A percentile compares a stretch with the other conserved stretches of the same genome.
These are phyloP conservation scores for Phortica okadai DNA, from an alignment of 2,888 invertebrate species.

Conservation along the genomic window DNA sequence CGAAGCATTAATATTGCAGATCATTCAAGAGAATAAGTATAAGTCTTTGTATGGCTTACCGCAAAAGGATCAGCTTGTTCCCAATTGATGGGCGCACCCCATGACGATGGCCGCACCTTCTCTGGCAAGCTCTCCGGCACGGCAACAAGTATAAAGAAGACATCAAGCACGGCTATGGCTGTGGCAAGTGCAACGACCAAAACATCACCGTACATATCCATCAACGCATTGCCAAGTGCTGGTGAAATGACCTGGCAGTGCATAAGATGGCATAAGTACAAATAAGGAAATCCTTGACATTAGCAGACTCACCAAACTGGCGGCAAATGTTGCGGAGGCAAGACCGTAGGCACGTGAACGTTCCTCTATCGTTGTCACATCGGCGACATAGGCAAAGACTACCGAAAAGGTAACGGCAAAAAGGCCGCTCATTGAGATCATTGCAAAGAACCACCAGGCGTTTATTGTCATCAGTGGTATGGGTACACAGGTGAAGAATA, in stretches of 20 bases:
- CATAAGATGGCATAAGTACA: not conserved
- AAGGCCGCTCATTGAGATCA: slow-evolving; percentile 98
- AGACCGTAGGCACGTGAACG: slow-evolving; percentile 96
- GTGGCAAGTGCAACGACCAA: slow-evolving; percentile 97
- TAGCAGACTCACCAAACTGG: slow-evolving; percentile 85
- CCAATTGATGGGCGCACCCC: slow-evolving; percentile 95
- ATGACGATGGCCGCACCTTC: slow-evolving; percentile 87
- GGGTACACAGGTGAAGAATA: slow-evolving; percentile 98
- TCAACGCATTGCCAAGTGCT: slow-evolving; percentile 93
- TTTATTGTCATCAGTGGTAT: slow-evolving; percentile 99
- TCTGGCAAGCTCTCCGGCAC: slow-evolving; percentile 99
- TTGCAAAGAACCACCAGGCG: slow-evolving; percentile 99
- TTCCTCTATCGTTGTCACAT: slow-evolving; percentile 98
- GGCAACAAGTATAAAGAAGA: slow-evolving; percentile 97
- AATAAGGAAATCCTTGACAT: not conserved
- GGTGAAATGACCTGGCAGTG: slow-evolving; percentile 88
- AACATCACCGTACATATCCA: slow-evolving; percentile 89
- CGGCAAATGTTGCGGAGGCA: slow-evolving; percentile 99
- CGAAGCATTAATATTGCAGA: slow-evolving; percentile 31
- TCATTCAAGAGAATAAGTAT: not conserved
- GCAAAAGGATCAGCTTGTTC: slow-evolving; percentile 99
- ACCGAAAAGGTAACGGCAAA: slow-evolving; percentile 99
- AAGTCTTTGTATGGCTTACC: slow-evolving; percentile 76
- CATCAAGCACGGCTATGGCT: slow-evolving; percentile 95
- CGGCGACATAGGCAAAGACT: slow-evolving; percentile 99